Base-by-base conservation (phyloP, 2,113 vertebrate genomes). In the Ariopsis seemanni region DNA sequence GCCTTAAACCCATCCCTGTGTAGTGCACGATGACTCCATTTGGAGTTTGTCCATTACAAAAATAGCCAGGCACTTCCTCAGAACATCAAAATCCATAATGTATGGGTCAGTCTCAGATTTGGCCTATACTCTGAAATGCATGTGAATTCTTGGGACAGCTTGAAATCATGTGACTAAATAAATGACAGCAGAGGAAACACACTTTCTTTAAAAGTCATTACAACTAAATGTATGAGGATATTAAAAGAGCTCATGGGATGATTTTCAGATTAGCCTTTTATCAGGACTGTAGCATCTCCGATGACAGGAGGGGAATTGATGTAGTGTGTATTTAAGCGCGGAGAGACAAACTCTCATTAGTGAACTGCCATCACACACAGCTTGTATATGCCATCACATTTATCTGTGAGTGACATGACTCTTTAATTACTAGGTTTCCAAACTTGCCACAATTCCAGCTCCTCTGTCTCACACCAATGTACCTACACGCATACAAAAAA, bases 191-290 rank as follows among this genome's bases (percentile, higher is more conserved):
- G n/a, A 57, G 75, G 69, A 63, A 71, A 63, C 69, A 42, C 9
- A 79, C 34, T 69, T 65, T 58, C 78, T 83, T 63, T 60, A 78
- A 52, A 83, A 57, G 62, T 81, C 63, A 77, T 74, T 86, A 79
- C 10, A 82, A 48, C 18, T 17, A 2, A 82, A 55, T 34, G 75
- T 75, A 57, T 53, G 11, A 57, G 20, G 82, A 62, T 74, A 72
- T 67, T 82, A 71, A 52, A 82, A 81, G 5, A 77, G 72, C 63
- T 79, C 62, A 82, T 77, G 50, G 57, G 57, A 53, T 63, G 75
- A 82, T 81, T 85, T 78, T 85, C 58, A 82, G 89, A 87, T 87
- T 84, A 74, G 65, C 9, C 65, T 25, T 62, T 80, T 86, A 86
- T 90, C 89, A 81, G 22, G 75, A 69, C 81, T 58, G 42, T 25